Percentiles rank a stretch among this genome's conserved stretches.
Evolutionary conservation across 2,888 invertebrate genomes (phyloP).

Genomic region (Subacronicta megacephala): DNA sequence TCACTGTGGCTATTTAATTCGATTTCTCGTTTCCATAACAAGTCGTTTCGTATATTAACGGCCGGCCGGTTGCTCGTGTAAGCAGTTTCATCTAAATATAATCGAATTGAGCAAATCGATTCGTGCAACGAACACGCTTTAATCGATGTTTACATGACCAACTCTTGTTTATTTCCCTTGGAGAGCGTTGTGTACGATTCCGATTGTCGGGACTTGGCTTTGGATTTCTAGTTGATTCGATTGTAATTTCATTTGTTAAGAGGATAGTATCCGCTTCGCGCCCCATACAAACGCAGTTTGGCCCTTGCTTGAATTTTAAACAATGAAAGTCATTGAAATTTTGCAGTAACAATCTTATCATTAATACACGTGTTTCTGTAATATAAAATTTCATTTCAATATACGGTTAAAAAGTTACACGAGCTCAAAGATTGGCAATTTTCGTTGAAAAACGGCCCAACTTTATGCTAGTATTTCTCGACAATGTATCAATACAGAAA

Average conservation of each 20-base stretch:
- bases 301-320: too few relatives aligned
- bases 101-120: conserved; percentile 35
- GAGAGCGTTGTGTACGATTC: conserved; percentile 21
- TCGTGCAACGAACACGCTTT: conserved; percentile 23
- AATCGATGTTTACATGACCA: conserved; percentile 40
- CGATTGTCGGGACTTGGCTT: conserved; percentile 14
- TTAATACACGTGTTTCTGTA: too few relatives aligned
- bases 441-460: too few relatives aligned
- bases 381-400: too few relatives aligned
- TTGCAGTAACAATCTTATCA: too few relatives aligned
- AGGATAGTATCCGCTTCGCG: too few relatives aligned
- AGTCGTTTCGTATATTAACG: conserved; percentile 15
- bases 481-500: too few relatives aligned
- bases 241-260: neutral
- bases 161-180: conserved; percentile 40
- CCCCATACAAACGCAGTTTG: too few relatives aligned
- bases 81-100: conserved; percentile 32
- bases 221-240: conserved; percentile 14
- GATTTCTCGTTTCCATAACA: conserved; percentile 4
- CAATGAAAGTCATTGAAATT: too few relatives aligned
- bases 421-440: too few relatives aligned
- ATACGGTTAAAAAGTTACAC: too few relatives aligned
- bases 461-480: too few relatives aligned
- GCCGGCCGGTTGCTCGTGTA: conserved; percentile 1
- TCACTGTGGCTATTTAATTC: neutral